Evolutionary conservation across 1,140 invertebrate species (phyloP).

Genomic region (Cyclina sinensis): DNA sequence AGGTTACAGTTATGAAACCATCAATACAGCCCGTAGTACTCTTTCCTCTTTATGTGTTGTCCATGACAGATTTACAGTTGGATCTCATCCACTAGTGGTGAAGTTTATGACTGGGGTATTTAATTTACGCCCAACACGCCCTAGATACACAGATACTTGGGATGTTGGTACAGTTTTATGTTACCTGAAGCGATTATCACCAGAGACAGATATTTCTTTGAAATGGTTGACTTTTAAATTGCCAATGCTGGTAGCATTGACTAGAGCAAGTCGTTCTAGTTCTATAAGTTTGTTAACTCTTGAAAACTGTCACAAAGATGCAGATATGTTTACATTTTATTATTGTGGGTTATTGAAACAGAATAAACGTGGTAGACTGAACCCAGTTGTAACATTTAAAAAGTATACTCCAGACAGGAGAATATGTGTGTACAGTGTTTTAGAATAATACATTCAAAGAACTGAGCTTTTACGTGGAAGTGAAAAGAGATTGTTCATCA

Average conservation of each 20-base stretch:
- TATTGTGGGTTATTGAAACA: slow-evolving; percentile 49
- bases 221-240: slow-evolving; percentile 44
- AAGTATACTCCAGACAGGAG: slow-evolving; percentile 15
- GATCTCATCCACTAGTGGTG: slow-evolving; percentile 47
- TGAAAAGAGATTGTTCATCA: slow-evolving; percentile 28
- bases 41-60: slow-evolving; percentile 43
- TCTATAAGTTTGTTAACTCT: slow-evolving; percentile 30
- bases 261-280: slow-evolving; percentile 21
- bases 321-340: neutral
- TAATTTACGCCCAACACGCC: slow-evolving; percentile 50
- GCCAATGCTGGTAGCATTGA: slow-evolving; percentile 36
- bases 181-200: slow-evolving; percentile 35
- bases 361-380: neutral
- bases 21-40: slow-evolving; percentile 64
- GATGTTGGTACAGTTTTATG: slow-evolving; percentile 51
- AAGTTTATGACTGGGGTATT: slow-evolving; percentile 61
- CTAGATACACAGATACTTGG: slow-evolving; percentile 64
- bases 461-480: neutral
- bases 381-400: neutral
- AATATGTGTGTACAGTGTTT: slow-evolving; percentile 35
- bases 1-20: slow-evolving; percentile 50
- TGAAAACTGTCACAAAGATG: slow-evolving; percentile 19
- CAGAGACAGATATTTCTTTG: slow-evolving; percentile 1
- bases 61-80: slow-evolving; percentile 25
- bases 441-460: slow-evolving; percentile 5